Evolutionary conservation across 2,797 vertebrate species (phyloP).

Genomic region (Orientallactaga sibirica): DNA sequence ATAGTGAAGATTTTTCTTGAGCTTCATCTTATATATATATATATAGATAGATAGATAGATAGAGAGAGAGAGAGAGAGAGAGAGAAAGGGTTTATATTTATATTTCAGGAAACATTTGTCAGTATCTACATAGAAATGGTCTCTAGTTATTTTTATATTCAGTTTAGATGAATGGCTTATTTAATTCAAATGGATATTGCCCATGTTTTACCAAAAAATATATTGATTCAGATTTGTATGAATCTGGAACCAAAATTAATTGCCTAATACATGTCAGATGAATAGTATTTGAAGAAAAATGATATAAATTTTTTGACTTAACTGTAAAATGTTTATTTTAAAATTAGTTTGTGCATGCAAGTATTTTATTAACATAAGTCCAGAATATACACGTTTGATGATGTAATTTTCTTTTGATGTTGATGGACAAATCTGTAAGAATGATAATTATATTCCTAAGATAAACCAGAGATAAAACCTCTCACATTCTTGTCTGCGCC

Average conservation of each 20-base stretch:
- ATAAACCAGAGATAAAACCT: not conserved
- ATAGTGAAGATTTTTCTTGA: not conserved
- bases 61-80: no score
- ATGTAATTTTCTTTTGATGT: not conserved
- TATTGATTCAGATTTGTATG: not conserved
- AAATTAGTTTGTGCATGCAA: not conserved
- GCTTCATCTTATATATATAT: not conserved
- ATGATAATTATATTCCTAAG: not conserved
- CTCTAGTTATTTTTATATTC: not conserved
- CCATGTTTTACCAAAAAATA: not conserved
- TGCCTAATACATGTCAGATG: not conserved
- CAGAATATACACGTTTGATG: not conserved
- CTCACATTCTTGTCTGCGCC: rapidly evolving
- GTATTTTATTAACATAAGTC: not conserved
- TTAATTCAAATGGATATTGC: constrained; percentile 23
- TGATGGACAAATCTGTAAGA: not conserved
- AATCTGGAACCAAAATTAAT: not conserved
- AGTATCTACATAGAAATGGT: not conserved
- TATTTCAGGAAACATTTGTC: not conserved
- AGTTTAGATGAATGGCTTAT: not conserved
- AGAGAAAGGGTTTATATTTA: no score
- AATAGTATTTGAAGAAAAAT: not conserved
- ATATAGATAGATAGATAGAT: no score
- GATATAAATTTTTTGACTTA: constrained; percentile 7
- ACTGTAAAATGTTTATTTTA: not conserved